A percentile compares a stretch with the other conserved stretches of the same genome.
Conservation (phyloP, 2,888 invertebrate species). For the Dasypolia templi region DNA sequence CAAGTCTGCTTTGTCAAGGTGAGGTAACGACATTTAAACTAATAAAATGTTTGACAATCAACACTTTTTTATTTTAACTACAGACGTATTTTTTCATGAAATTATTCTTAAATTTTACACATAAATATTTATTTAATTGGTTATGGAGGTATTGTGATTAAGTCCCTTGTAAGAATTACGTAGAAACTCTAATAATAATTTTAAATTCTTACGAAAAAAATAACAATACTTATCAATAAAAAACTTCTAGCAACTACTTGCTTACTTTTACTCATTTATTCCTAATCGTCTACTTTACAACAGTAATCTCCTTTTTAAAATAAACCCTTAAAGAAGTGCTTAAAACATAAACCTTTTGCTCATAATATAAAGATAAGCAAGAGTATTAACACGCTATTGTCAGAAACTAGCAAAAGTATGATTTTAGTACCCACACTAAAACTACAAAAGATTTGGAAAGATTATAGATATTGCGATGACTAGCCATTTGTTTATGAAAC, state of each 20-base stretch:
- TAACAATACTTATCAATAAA: background rate
- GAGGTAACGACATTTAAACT: background rate
- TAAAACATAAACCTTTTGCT: conserved; percentile 29
- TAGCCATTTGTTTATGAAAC: conserved; percentile 70
- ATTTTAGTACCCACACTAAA: conserved; percentile 56
- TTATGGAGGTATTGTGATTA: background rate
- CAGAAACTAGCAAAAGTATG: conserved; percentile 51
- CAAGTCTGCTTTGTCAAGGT: background rate
- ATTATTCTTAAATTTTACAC: background rate
- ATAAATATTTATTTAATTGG: background rate
- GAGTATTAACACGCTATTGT: conserved; percentile 56
- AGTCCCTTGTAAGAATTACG: background rate
- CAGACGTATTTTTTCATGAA: background rate
- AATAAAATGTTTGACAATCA: background rate
- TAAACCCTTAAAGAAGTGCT: conserved; percentile 24
- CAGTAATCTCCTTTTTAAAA: conserved; percentile 38
- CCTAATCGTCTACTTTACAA: conserved; percentile 32
- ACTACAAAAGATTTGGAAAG: conserved; percentile 65
- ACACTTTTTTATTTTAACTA: background rate
- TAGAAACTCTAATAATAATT: background rate
- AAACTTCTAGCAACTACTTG: conserved; percentile 21
- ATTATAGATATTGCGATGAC: conserved; percentile 79
- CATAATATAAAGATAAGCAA: conserved; percentile 49
- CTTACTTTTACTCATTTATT: conserved; percentile 11
- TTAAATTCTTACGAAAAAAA: conserved; percentile 8